Base-by-base conservation (phyloP, 2,888 invertebrate species). In the Cremastinae sp. region DNA sequence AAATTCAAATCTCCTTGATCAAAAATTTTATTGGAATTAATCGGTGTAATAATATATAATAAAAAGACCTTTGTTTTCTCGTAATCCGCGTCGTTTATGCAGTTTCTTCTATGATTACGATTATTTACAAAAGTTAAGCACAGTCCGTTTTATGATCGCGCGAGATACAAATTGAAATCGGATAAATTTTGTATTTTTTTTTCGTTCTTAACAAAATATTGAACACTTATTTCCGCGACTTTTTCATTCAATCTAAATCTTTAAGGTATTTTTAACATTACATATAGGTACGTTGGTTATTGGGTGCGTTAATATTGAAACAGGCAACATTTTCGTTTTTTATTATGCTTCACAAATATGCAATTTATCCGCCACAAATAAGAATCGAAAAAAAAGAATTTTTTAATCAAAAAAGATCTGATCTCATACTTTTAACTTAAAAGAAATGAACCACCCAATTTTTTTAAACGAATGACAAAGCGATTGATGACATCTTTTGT, bases 61-160 rank as follows among this genome's bases (percentile, higher is more conserved):
- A 69, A 81, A 81, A 82, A 83, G 51, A 79, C 64, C 69, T 69
- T 70, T 39, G n/a, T 28, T 65, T 47, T 45, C n/a, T 70, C 75
- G 72, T 51, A 66, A 70, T 61, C 47, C 18, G 51, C 9, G 47
- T 61, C 22, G 28, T 43, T 66, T 65, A 49, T 61, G 51, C 53
- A 59, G 37, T 35, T 56, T 45, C 18, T 47, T 43, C 51, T 73
- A 76, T 66, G 45, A 66, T 78, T 47, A 75, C 58, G 64, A 69
- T 59, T 78, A 78, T 80, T 77, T 80, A 80, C 80, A 80, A 79
- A 80, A 73, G 74, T 70, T 51, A 71, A 78, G 78, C 74, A 69
- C 61, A 61, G 14, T 9, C 20, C 35, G 35, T 62, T 45, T 66
- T 64, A 41, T 41, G 39, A 68, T 43, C 28, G 53, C 58, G 64